Percentiles rank a stretch among this genome's conserved stretches.
These are phyloP conservation scores for Wiebesia pumilae DNA, from an alignment of 1,140 invertebrate species.

Conservation along the genomic window DNA sequence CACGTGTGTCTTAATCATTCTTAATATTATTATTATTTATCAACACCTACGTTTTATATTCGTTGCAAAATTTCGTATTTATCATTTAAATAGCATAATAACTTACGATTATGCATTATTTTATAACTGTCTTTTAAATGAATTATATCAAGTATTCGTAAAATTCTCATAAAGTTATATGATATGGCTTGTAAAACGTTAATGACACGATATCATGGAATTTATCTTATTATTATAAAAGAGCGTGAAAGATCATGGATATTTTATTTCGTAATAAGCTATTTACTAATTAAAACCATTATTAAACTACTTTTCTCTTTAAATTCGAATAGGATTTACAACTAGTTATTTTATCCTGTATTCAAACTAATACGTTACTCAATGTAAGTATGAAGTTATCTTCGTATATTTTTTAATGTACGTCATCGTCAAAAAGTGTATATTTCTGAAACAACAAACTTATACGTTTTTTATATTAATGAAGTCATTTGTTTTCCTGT, in stretches of 20 bases:
- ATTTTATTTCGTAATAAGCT: neutral
- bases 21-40: neutral
- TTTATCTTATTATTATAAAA: constrained; percentile 3
- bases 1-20: too few species aligned
- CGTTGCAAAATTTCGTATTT: neutral
- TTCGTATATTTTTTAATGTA: too few species aligned
- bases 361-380: too few species aligned
- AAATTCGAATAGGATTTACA: too few species aligned
- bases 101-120: neutral
- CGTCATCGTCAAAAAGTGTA: too few species aligned
- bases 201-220: neutral
- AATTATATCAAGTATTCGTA: neutral
- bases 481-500: too few species aligned
- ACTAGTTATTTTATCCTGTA: too few species aligned
- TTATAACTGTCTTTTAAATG: neutral
- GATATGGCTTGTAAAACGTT: neutral
- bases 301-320: too few species aligned
- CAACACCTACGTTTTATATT: neutral
- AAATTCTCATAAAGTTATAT: neutral
- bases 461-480: too few species aligned
- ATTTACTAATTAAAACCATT: neutral
- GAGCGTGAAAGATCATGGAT: neutral
- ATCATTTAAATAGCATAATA: neutral
- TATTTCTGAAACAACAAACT: too few species aligned
- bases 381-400: too few species aligned